These are phyloP conservation scores for Meloe dianella DNA, from an alignment of 2,888 invertebrate species.

Conservation along the genomic window DNA sequence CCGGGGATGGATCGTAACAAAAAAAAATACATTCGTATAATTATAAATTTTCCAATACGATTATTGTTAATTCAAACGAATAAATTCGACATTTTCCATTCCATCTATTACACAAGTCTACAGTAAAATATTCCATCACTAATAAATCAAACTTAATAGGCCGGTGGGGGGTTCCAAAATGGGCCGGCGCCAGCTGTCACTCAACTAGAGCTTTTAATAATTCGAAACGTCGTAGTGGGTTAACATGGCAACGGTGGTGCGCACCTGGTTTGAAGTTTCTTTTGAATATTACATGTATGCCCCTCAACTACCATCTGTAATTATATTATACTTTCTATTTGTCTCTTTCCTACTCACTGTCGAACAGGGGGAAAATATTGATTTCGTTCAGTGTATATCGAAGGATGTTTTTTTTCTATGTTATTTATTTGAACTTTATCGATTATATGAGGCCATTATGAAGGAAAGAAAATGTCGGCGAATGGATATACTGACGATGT, in stretches of 20 bases:
- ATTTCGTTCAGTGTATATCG: not conserved
- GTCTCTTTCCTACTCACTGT: not conserved
- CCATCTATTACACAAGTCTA: not conserved
- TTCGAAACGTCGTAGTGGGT: conserved; percentile 34
- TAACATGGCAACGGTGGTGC: conserved; percentile 35
- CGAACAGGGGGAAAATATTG: not conserved
- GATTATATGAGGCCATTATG: not conserved
- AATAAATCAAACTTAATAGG: conserved; percentile 34
- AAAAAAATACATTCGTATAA: no score
- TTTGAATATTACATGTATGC: conserved; percentile 39
- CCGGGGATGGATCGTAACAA: no score
- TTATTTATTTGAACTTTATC: not conserved
- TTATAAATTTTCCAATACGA: no score
- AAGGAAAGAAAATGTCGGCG: not conserved
- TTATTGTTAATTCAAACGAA: not conserved
- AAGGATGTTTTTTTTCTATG: not conserved
- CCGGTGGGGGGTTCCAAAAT: conserved; percentile 20
- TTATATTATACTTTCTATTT: not conserved
- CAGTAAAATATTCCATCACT: conserved; percentile 14
- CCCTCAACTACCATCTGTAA: conserved; percentile 16
- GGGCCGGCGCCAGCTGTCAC: conserved; percentile 31
- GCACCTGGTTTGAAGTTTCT: conserved; percentile 35
- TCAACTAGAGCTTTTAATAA: conserved; percentile 34
- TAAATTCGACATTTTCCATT: no score
- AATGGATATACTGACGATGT: not conserved